Conservation (phyloP, 2,797 vertebrate genomes). For the Phrynocephalus forsythii region DNA sequence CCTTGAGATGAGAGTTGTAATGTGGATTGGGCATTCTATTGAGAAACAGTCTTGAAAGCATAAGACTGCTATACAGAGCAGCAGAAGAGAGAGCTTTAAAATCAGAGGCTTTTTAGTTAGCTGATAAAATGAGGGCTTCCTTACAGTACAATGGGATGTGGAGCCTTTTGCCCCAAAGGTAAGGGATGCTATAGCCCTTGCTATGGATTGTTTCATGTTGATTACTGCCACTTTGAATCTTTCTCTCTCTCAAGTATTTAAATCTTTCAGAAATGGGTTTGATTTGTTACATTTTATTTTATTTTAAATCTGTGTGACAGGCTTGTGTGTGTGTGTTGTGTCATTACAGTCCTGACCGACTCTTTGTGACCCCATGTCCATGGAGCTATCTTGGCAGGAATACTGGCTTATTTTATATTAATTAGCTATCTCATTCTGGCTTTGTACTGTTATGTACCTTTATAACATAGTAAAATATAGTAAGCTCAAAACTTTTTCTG, state of each 20-base stretch:
- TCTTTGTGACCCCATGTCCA: too few species aligned
- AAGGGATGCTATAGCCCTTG: constrained; percentile 60
- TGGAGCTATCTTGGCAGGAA: too few species aligned
- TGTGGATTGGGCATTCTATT: constrained; percentile 71
- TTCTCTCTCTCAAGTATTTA: constrained; percentile 37
- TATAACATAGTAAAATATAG: constrained; percentile 5
- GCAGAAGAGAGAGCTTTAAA: constrained; percentile 53
- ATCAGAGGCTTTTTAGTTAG: constrained; percentile 47
- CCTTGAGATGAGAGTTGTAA: constrained; percentile 71
- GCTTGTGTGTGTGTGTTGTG: not conserved
- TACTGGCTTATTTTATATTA: not conserved
- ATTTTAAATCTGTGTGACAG: constrained; percentile 16
- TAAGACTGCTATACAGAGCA: constrained; percentile 55
- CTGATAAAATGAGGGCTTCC: constrained; percentile 78
- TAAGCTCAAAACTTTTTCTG: constrained; percentile 1
- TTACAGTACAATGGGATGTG: constrained; percentile 85
- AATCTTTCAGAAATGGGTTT: constrained; percentile 41
- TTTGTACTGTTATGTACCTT: not conserved
- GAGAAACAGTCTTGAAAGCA: constrained; percentile 63
- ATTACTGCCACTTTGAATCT: constrained; percentile 39
- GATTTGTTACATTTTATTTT: constrained; percentile 32
- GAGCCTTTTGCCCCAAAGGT: constrained; percentile 91
- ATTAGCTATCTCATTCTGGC: not conserved
- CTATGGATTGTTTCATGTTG: constrained; percentile 15
- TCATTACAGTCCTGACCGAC: too few species aligned